Percentiles rank a stretch among this genome's conserved stretches.
Evolutionary conservation across 1,140 invertebrate species (phyloP).

Genomic region (Drosophila nikananu): DNA sequence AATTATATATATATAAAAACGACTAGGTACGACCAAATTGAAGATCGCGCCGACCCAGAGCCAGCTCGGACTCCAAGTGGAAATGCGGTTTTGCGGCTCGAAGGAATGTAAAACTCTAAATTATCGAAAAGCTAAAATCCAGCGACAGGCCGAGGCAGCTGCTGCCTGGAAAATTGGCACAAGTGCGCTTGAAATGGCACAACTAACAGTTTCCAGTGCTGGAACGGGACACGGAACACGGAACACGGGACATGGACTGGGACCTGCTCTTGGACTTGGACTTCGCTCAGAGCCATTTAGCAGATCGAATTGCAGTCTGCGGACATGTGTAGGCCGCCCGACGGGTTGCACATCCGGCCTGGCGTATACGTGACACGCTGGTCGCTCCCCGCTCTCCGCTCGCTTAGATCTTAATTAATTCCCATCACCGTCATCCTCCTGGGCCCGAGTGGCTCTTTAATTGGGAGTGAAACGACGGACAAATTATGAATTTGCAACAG

Average conservation of each 20-base stretch:
- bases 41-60: constrained; percentile 29
- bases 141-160: constrained; percentile 34
- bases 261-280: constrained; percentile 12
- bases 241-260: constrained; percentile 8
- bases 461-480: constrained; percentile 44
- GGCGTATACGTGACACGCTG: not conserved
- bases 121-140: constrained; percentile 75
- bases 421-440: constrained; percentile 4
- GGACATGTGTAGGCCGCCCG: constrained; percentile 31
- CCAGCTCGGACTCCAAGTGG: constrained; percentile 32
- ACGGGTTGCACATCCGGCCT: constrained; percentile 42
- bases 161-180: constrained; percentile 70
- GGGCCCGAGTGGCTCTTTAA: constrained; percentile 34
- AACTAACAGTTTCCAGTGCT: constrained; percentile 65
- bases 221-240: constrained; percentile 34
- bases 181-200: constrained; percentile 76
- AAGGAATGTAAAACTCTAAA: constrained; percentile 72
- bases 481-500: constrained; percentile 67
- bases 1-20: constrained; percentile 13
- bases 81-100: constrained; percentile 75
- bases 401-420: constrained; percentile 25
- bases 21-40: constrained; percentile 43
- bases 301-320: constrained; percentile 31
- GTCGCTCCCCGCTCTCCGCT: constrained; percentile 3
- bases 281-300: constrained; percentile 30